Percentiles rank a stretch among this genome's conserved stretches.
Evolutionary conservation across 2,888 invertebrate genomes (phyloP).

Genomic region (Flexamia atlantica): DNA sequence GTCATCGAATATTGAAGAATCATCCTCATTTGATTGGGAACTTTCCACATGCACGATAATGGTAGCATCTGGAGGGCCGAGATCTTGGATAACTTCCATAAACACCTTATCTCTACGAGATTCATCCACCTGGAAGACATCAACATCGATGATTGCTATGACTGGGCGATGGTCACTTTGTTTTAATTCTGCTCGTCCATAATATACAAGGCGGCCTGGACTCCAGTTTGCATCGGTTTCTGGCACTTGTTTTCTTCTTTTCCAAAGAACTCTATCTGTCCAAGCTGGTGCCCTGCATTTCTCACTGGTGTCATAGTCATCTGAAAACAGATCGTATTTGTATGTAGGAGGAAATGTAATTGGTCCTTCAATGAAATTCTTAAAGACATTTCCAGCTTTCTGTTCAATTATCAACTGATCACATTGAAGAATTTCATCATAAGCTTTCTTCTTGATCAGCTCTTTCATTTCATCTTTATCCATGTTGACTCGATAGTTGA

Average conservation of each 20-base stretch:
- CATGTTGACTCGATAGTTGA: conserved; percentile 98
- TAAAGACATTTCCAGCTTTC: conserved; percentile 90
- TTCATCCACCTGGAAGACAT: conserved; percentile 88
- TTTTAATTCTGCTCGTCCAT: conserved; percentile 96
- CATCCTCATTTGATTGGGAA: conserved; percentile 72
- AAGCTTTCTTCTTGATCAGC: conserved; percentile 85
- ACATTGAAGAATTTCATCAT: conserved; percentile 85
- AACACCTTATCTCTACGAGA: conserved; percentile 88
- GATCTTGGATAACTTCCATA: conserved; percentile 88
- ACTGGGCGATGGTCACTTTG: conserved; percentile 99
- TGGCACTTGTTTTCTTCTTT: conserved; percentile 85
- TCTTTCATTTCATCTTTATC: conserved; percentile 95
- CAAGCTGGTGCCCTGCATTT: conserved; percentile 98
- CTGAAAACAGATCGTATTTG: conserved; percentile 98
- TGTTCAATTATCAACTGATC: conserved; percentile 94
- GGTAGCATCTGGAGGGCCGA: conserved; percentile 97
- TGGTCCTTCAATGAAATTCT: conserved; percentile 94
- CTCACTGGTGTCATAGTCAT: conserved; percentile 99
- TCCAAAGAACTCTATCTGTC: conserved; percentile 98
- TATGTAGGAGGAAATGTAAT: conserved; percentile 98
- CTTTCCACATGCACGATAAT: conserved; percentile 82
- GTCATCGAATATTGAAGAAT: conserved; percentile 85
- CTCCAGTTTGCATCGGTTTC: conserved; percentile 84
- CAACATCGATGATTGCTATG: conserved; percentile 92
- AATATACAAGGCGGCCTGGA: conserved; percentile 89